Evolutionary conservation across 2,113 vertebrate species (phyloP).

Genomic region (Cyprinodon brontotheroides): DNA sequence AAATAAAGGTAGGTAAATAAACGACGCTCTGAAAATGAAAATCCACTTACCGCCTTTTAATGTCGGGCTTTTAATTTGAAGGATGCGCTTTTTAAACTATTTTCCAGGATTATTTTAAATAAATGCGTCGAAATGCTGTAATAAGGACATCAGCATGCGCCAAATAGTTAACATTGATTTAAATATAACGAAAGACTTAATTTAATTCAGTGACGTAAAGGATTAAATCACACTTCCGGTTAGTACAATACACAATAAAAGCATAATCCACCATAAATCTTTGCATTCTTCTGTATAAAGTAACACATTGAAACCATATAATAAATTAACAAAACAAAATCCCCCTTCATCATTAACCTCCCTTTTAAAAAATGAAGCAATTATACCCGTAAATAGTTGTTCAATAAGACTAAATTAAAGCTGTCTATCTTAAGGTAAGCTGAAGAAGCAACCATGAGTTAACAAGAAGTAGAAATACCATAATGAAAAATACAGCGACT

Average conservation of each 20-base stretch:
- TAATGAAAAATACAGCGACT: conserved; percentile 45
- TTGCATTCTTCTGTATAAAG: not conserved
- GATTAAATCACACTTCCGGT: not conserved
- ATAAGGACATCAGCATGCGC: rapidly evolving
- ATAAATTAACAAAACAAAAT: not conserved
- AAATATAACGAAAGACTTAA: not conserved
- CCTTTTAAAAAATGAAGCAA: rapidly evolving
- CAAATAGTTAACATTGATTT: not conserved
- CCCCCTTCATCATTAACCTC: too few species aligned
- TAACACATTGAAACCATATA: not conserved
- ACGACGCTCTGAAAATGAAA: not conserved
- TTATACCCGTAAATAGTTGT: not conserved
- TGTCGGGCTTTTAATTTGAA: not conserved
- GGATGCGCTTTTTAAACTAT: too few species aligned
- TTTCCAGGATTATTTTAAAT: not conserved
- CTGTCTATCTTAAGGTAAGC: conserved; percentile 28
- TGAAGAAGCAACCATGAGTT: conserved; percentile 57
- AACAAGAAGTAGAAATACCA: conserved; percentile 57
- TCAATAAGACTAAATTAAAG: not conserved
- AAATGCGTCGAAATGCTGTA: not conserved
- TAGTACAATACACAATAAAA: conserved; percentile 38
- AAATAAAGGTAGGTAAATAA: not conserved
- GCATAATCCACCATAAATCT: not conserved
- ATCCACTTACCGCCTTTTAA: not conserved
- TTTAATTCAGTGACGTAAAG: not conserved